A percentile compares a stretch with the other conserved stretches of the same genome.
Conservation (phyloP, 1,140 invertebrate species). For the Magallana gigas region DNA sequence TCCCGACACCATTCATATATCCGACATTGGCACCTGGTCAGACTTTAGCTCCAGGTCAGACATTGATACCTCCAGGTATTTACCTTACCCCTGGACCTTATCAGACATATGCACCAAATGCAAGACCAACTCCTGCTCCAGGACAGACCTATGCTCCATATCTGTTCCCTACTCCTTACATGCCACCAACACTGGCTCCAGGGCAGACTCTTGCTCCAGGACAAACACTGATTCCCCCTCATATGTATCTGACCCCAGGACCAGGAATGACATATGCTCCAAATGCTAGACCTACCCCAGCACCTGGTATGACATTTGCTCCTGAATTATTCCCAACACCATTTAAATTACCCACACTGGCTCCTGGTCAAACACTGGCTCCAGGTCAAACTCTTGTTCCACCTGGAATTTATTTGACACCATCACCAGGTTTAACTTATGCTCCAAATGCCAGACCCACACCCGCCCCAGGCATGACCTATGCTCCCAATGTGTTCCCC, state of each 20-base stretch:
- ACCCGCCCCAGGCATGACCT: slow-evolving; percentile 29
- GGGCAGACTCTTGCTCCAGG: slow-evolving; percentile 51
- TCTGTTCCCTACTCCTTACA: slow-evolving; percentile 41
- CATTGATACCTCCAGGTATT: slow-evolving; percentile 57
- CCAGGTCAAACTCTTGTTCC: slow-evolving; percentile 45
- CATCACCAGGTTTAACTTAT: slow-evolving; percentile 47
- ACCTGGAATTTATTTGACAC: slow-evolving; percentile 51
- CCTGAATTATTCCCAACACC: slow-evolving; percentile 58
- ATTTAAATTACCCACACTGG: slow-evolving; percentile 56
- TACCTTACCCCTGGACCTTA: slow-evolving; percentile 39
- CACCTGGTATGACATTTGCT: slow-evolving; percentile 56
- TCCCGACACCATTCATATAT: slow-evolving; percentile 53
- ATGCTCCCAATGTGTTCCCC: slow-evolving; percentile 49
- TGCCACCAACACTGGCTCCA: slow-evolving; percentile 53
- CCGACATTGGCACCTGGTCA: slow-evolving; percentile 52
- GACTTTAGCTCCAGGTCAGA: slow-evolving; percentile 53
- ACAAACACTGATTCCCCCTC: slow-evolving; percentile 45
- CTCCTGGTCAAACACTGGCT: slow-evolving; percentile 49
- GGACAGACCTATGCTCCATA: slow-evolving; percentile 55
- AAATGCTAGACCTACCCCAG: slow-evolving; percentile 54
- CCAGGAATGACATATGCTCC: slow-evolving; percentile 54
- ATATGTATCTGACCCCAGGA: slow-evolving; percentile 55
- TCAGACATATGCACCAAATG: slow-evolving; percentile 40
- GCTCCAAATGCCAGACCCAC: slow-evolving; percentile 43
- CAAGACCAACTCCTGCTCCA: slow-evolving; percentile 49